Conservation (phyloP, 2,797 vertebrate species). For the Acanthiza pusilla region DNA sequence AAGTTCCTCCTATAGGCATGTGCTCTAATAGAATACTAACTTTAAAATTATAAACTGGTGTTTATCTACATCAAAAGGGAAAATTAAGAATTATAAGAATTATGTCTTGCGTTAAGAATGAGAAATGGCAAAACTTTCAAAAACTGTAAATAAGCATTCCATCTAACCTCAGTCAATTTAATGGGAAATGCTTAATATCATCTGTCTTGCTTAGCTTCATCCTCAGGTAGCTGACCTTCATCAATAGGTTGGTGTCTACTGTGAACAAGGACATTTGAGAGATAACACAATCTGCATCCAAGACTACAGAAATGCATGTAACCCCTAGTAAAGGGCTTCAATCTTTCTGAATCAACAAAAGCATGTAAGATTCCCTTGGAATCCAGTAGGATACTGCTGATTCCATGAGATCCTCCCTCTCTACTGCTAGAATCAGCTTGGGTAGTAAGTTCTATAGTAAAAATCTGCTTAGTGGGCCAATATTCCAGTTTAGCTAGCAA, state of each 20-base stretch:
- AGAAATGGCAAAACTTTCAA: not conserved
- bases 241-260: not conserved
- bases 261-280: not conserved
- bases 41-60: not conserved
- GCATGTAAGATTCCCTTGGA: not conserved
- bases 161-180: not conserved
- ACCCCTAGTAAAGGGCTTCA: not conserved
- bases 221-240: not conserved
- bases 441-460: not conserved
- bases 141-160: not conserved
- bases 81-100: not conserved
- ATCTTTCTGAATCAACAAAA: not conserved
- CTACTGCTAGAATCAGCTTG: not conserved
- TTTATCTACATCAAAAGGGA: not conserved
- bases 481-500: not conserved
- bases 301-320: not conserved
- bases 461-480: not conserved
- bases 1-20: not conserved
- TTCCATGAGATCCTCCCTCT: not conserved
- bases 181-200: not conserved
- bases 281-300: not conserved
- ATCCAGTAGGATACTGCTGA: not conserved
- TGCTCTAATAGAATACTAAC: not conserved
- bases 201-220: not conserved
- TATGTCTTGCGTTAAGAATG: not conserved